Evolutionary conservation across 2,888 invertebrate species (phyloP).

Genomic region (Muschampia plurimacula): DNA sequence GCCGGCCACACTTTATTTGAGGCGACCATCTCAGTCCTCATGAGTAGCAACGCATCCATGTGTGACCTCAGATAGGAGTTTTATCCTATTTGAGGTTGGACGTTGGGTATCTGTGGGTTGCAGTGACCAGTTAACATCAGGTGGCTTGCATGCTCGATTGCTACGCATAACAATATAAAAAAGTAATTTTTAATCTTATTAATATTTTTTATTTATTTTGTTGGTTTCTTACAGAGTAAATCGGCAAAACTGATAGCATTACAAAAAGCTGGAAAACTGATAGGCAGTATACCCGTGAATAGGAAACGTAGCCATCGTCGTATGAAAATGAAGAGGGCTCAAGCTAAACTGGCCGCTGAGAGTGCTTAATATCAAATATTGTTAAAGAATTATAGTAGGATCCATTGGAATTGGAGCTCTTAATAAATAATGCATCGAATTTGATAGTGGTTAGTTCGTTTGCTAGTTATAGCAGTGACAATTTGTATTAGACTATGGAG

Average conservation of each 20-base stretch:
- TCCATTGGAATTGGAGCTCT: neutral
- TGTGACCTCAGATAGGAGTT: too few relatives aligned
- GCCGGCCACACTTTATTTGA: too few relatives aligned
- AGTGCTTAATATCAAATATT: conserved; percentile 7
- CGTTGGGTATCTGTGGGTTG: too few relatives aligned
- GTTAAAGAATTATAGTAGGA: neutral
- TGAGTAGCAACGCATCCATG: too few relatives aligned
- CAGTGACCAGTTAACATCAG: too few relatives aligned
- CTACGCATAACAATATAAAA: too few relatives aligned
- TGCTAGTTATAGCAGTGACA: too few relatives aligned
- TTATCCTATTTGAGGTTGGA: too few relatives aligned
- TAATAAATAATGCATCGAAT: neutral
- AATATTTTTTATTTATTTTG: neutral
- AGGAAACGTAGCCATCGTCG: conserved; percentile 75
- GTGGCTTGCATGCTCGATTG: too few relatives aligned
- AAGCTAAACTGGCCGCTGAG: conserved; percentile 53
- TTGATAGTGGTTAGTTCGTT: neutral
- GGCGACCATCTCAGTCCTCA: too few relatives aligned
- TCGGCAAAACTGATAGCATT: conserved; percentile 76
- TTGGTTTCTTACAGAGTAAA: conserved; percentile 64
- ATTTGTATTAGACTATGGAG: too few relatives aligned
- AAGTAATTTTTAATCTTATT: too few relatives aligned
- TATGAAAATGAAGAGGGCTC: conserved; percentile 67
- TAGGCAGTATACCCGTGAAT: conserved; percentile 68
- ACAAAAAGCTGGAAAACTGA: conserved; percentile 72